phyloP scores from a whole-genome alignment of 2,797 vertebrate species.

The Danio choprae region DNA sequence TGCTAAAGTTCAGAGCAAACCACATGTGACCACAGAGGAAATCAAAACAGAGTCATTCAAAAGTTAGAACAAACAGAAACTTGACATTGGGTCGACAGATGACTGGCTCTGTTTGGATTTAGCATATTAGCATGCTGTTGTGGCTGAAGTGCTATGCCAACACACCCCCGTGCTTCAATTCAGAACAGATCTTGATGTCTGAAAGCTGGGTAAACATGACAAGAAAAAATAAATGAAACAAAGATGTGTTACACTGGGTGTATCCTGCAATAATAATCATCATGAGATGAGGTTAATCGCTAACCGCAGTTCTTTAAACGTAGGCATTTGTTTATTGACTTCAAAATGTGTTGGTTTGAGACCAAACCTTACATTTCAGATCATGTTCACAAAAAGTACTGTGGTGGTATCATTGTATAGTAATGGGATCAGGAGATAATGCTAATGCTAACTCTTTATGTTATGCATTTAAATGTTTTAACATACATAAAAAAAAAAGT shows the following conservation, averaged over 20 bases:
- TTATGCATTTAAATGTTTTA: too few species aligned
- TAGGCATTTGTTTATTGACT: neutral
- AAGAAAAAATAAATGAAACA: neutral
- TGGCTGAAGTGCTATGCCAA: slow-evolving; percentile 27
- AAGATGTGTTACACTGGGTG: slow-evolving; percentile 7
- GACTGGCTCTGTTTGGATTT: slow-evolving; percentile 28
- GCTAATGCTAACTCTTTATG: neutral
- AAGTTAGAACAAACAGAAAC: slow-evolving; percentile 26
- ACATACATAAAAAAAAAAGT: too few species aligned
- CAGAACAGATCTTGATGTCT: slow-evolving; percentile 11
- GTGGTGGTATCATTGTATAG: neutral
- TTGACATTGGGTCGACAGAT: neutral
- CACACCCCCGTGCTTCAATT: slow-evolving; percentile 33
- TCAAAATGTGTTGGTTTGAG: neutral
- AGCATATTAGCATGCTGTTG: slow-evolving; percentile 38
- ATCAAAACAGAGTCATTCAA: slow-evolving; percentile 18
- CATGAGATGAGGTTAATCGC: neutral
- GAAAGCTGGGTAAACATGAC: neutral
- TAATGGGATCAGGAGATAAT: neutral
- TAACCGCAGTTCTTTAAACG: slow-evolving; percentile 1
- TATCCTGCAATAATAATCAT: slow-evolving; percentile 10
- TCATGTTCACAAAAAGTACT: neutral
- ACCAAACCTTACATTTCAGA: neutral
- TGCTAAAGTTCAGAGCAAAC: neutral
- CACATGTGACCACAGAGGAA: slow-evolving; percentile 38